Evolutionary conservation across 2,888 invertebrate species (phyloP).

Genomic region (Malthinus flaveolus): DNA sequence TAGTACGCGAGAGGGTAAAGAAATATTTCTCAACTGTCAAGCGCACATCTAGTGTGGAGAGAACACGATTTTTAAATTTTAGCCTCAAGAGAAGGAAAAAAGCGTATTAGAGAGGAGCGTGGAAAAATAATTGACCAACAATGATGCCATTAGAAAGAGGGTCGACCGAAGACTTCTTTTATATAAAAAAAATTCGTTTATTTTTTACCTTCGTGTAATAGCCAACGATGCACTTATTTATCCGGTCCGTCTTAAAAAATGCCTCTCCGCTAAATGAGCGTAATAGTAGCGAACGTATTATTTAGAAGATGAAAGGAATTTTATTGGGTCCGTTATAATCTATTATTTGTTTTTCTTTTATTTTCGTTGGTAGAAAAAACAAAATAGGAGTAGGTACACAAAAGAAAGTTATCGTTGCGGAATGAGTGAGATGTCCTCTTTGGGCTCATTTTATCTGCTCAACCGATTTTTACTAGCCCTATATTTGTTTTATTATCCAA

Average conservation of each 20-base stretch:
- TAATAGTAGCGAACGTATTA: background rate
- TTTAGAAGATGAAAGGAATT: background rate
- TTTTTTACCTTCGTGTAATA: too few species aligned
- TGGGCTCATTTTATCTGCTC: conserved; percentile 16
- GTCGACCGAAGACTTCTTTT: too few species aligned
- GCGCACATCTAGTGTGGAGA: background rate
- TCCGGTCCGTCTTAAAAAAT: too few species aligned
- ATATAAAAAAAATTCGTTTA: too few species aligned
- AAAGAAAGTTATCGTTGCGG: conserved; percentile 1
- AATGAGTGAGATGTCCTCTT: conserved; percentile 20
- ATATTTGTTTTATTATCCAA: conserved; percentile 5
- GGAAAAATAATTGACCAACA: background rate
- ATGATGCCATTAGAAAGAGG: background rate
- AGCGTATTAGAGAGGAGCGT: background rate
- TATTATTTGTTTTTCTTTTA: conserved; percentile 2
- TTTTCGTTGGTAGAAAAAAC: background rate
- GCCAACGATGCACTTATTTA: too few species aligned
- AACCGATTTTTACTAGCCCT: conserved; percentile 15
- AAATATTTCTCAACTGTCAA: background rate
- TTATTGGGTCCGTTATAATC: background rate
- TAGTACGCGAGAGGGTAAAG: too few species aligned
- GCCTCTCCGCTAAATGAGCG: too few species aligned
- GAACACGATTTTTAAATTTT: background rate
- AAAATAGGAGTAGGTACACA: background rate
- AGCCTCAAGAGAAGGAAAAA: background rate